Percentiles rank a stretch among this genome's conserved stretches.
Evolutionary conservation across 2,113 vertebrate species (phyloP).

Genomic region (Callipepla squamata): DNA sequence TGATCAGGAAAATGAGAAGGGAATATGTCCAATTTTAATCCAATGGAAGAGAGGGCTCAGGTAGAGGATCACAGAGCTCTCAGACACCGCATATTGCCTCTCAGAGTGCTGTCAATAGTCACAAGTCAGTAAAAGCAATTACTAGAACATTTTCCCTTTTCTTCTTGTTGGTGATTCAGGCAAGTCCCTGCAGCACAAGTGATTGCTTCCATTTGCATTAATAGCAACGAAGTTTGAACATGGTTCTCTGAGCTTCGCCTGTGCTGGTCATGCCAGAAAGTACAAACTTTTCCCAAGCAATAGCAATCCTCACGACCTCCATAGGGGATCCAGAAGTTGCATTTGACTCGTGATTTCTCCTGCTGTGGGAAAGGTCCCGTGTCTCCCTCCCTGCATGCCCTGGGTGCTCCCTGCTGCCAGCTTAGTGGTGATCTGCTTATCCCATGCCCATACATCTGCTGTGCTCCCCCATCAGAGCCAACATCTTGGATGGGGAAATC

Average conservation of each 20-base stretch:
- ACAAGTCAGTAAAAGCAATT: background rate
- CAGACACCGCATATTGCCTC: background rate
- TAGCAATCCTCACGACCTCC: background rate
- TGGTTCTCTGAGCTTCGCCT: background rate
- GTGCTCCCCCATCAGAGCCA: background rate
- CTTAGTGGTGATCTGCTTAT: background rate
- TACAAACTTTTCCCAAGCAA: background rate
- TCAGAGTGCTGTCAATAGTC: background rate
- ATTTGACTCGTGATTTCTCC: background rate
- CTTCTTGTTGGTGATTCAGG: background rate
- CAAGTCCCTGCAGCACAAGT: fast-evolving
- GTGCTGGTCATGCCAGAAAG: background rate
- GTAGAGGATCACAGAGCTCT: background rate
- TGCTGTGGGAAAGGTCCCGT: background rate
- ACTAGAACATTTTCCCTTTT: background rate
- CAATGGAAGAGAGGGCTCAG: background rate
- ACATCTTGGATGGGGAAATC: background rate
- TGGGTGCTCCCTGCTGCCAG: background rate
- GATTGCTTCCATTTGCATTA: fast-evolving
- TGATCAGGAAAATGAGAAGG: background rate
- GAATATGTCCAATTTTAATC: background rate
- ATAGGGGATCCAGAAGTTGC: background rate
- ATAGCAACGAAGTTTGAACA: background rate
- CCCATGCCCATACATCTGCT: background rate
- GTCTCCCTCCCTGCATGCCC: background rate